A percentile compares a stretch with the other conserved stretches of the same genome.
These are phyloP conservation scores for Austrolebias charrua DNA, from an alignment of 2,797 vertebrate genomes.

Conservation along the genomic window DNA sequence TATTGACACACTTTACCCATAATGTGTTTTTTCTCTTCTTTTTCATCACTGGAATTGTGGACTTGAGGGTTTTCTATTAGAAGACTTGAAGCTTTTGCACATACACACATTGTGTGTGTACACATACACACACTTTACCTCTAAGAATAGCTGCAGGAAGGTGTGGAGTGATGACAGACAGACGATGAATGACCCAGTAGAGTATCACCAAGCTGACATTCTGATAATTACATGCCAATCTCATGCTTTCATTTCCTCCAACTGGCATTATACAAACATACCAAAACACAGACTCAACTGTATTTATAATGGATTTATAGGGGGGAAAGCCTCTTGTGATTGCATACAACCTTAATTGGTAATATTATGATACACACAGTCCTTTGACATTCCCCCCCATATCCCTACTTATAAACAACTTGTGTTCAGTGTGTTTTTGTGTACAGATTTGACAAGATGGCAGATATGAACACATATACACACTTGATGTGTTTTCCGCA, in stretches of 20 bases:
- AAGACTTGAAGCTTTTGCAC: neutral
- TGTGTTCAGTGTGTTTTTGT: constrained; percentile 15
- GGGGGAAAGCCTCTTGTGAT: constrained; percentile 9
- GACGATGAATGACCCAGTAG: constrained; percentile 64
- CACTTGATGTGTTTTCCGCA: constrained; percentile 65
- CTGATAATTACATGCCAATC: constrained; percentile 78
- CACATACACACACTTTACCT: constrained; percentile 28
- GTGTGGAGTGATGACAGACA: constrained; percentile 57
- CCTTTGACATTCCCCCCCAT: constrained; percentile 3
- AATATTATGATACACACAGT: neutral
- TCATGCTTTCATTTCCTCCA: constrained; percentile 61
- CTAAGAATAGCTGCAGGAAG: constrained; percentile 43
- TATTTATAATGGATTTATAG: constrained; percentile 1
- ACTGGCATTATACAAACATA: constrained; percentile 36
- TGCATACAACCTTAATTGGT: constrained; percentile 1
- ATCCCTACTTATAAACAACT: constrained; percentile 18
- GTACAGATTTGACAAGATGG: constrained; percentile 27
- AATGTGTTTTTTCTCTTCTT: constrained; percentile 14
- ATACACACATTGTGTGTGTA: constrained; percentile 7
- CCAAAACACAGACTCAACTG: constrained; percentile 26
- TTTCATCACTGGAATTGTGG: constrained; percentile 22
- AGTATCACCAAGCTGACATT: constrained; percentile 67
- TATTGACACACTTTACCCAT: constrained; percentile 33
- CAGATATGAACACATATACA: constrained; percentile 14
- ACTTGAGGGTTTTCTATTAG: constrained; percentile 3